These are phyloP conservation scores for Epinotia brunnichana DNA, from an alignment of 2,888 invertebrate species.

Conservation along the genomic window DNA sequence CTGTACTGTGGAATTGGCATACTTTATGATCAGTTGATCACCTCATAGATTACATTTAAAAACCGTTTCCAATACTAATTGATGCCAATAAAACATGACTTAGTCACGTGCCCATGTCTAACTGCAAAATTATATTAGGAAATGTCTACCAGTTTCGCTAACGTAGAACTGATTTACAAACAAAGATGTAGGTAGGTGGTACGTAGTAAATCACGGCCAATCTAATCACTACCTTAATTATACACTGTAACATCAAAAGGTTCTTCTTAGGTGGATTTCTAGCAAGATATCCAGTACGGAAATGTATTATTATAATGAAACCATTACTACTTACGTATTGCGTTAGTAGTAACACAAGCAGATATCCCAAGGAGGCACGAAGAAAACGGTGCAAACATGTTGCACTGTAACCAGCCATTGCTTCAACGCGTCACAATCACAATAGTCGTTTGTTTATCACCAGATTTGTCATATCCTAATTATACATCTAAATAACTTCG, in stretches of 20 bases:
- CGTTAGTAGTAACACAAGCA: slow-evolving; percentile 63
- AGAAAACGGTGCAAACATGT: slow-evolving; percentile 62
- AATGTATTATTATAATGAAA: slow-evolving; percentile 55
- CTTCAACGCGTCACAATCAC: slow-evolving; percentile 61
- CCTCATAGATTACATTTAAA: neutral
- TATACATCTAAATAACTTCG: slow-evolving; percentile 47
- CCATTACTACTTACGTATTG: slow-evolving; percentile 67
- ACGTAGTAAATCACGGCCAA: slow-evolving; percentile 19
- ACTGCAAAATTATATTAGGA: slow-evolving; percentile 3
- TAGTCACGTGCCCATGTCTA: slow-evolving; percentile 13
- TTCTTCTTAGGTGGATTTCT: slow-evolving; percentile 31
- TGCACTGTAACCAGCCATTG: slow-evolving; percentile 64
- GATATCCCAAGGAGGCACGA: slow-evolving; percentile 64
- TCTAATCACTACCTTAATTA: neutral
- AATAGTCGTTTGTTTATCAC: slow-evolving; percentile 52
- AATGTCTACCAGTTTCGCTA: slow-evolving; percentile 27
- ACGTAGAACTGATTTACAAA: slow-evolving; percentile 32
- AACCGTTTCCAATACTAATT: neutral
- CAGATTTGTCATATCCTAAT: slow-evolving; percentile 69
- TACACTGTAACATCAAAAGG: slow-evolving; percentile 2
- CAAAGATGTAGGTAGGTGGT: slow-evolving; percentile 48
- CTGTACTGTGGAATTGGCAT: too few relatives aligned
- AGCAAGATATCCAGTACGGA: slow-evolving; percentile 55
- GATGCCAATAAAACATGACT: neutral
- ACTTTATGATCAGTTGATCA: neutral